phyloP scores from a whole-genome alignment of 2,113 vertebrate genomes.

The Thomomys bottae region DNA sequence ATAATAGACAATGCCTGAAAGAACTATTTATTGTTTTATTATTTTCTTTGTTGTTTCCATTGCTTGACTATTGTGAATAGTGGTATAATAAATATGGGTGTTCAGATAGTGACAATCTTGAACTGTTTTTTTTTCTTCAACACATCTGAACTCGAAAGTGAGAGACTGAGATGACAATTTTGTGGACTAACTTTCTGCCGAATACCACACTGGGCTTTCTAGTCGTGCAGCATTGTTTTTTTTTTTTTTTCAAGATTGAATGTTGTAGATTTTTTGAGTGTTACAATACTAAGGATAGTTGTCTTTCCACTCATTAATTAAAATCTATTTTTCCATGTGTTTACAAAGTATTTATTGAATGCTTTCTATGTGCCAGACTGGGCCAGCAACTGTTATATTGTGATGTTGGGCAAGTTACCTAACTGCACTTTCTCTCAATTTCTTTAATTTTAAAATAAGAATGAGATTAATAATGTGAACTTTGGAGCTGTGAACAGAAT shows the following conservation, averaged over 20 bases:
- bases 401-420: background rate
- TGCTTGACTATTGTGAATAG: too few relatives aligned
- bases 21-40: too few relatives aligned
- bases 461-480: background rate
- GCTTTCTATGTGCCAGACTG: background rate
- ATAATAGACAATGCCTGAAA: too few relatives aligned
- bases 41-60: too few relatives aligned
- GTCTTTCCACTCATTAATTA: background rate
- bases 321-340: background rate
- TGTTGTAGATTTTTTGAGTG: background rate
- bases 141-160: background rate
- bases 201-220: background rate
- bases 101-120: background rate
- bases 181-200: background rate
- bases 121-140: background rate
- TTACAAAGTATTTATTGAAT: background rate
- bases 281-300: background rate
- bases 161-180: background rate
- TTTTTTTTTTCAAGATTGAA: background rate
- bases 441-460: conserved; percentile 14
- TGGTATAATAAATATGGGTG: too few relatives aligned
- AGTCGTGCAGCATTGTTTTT: background rate
- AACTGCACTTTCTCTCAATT: background rate
- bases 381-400: conserved; percentile 11
- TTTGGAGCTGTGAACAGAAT: background rate